A percentile compares a stretch with the other conserved stretches of the same genome.
Evolutionary conservation across 2,888 invertebrate genomes (phyloP).

Genomic region (Nomada flava): DNA sequence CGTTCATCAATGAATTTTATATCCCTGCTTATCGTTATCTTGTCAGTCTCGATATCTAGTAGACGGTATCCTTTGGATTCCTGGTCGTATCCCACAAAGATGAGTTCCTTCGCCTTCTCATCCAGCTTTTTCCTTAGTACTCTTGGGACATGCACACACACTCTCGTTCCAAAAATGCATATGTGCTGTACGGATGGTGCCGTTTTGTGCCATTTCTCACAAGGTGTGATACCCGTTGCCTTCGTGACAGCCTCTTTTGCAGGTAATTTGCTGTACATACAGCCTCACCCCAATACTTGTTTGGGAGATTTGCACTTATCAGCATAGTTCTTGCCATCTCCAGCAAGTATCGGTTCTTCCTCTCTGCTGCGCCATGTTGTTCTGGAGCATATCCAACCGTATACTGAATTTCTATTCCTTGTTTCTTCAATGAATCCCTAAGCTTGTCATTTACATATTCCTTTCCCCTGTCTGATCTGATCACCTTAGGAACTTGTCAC

Average conservation of each 20-base stretch:
- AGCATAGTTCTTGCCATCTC: slow-evolving; percentile 22
- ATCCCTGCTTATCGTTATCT: slow-evolving; percentile 42
- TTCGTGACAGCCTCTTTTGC: neutral
- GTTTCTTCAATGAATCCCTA: neutral
- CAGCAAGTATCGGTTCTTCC: slow-evolving; percentile 9
- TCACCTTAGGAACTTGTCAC: slow-evolving; percentile 12
- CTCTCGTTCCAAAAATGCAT: neutral
- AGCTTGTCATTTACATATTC: slow-evolving; percentile 51
- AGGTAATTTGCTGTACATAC: slow-evolving; percentile 18
- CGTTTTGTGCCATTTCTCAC: neutral
- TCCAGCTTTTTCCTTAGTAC: slow-evolving; percentile 27
- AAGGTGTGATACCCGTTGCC: neutral
- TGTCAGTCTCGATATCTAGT: slow-evolving; percentile 16
- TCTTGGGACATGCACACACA: neutral
- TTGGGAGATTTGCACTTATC: neutral
- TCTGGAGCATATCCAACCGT: slow-evolving; percentile 39
- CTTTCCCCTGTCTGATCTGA: slow-evolving; percentile 54
- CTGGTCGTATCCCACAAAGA: slow-evolving; percentile 55
- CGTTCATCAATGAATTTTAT: slow-evolving; percentile 20
- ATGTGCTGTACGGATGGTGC: neutral
- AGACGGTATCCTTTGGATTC: slow-evolving; percentile 65
- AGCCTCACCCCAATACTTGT: slow-evolving; percentile 21
- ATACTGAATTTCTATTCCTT: slow-evolving; percentile 44
- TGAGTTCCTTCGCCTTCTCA: slow-evolving; percentile 42
- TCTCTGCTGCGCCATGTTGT: slow-evolving; percentile 27